Evolutionary conservation across 2,888 invertebrate species (phyloP).

Genomic region (Drosophila monieri): DNA sequence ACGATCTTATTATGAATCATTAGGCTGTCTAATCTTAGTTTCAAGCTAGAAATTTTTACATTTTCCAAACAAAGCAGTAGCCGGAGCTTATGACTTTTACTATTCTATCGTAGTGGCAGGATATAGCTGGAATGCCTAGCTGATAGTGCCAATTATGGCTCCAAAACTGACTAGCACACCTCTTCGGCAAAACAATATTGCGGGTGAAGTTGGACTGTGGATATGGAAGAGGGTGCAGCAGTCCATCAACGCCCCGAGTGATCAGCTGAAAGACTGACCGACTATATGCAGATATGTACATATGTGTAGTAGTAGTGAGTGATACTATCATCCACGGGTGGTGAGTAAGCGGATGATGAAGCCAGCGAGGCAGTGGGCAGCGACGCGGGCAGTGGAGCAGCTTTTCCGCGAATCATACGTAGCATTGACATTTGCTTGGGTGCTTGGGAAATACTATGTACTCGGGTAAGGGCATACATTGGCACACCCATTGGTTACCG

Average conservation of each 20-base stretch:
- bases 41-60: not conserved
- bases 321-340: slow-evolving; percentile 26
- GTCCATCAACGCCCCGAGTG: slow-evolving; percentile 7
- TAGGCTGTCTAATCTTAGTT: not conserved
- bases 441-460: slow-evolving; percentile 54
- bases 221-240: slow-evolving; percentile 23
- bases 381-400: slow-evolving; percentile 27
- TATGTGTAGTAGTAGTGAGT: not conserved
- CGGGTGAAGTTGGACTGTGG: slow-evolving; percentile 5
- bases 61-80: not conserved
- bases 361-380: slow-evolving; percentile 16
- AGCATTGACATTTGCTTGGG: slow-evolving; percentile 68
- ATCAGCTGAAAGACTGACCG: slow-evolving; percentile 16
- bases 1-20: not conserved
- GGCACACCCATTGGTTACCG: slow-evolving; percentile 24
- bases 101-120: not conserved
- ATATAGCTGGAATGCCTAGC: not conserved
- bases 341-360: slow-evolving; percentile 58
- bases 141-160: not conserved
- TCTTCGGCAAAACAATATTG: not conserved
- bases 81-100: not conserved
- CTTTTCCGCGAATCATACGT: slow-evolving; percentile 66
- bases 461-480: not conserved
- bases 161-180: not conserved
- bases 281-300: not conserved